Percentiles rank a stretch among this genome's conserved stretches.
phyloP scores from a whole-genome alignment of 2,797 vertebrate genomes.

The Molossus molossus region DNA sequence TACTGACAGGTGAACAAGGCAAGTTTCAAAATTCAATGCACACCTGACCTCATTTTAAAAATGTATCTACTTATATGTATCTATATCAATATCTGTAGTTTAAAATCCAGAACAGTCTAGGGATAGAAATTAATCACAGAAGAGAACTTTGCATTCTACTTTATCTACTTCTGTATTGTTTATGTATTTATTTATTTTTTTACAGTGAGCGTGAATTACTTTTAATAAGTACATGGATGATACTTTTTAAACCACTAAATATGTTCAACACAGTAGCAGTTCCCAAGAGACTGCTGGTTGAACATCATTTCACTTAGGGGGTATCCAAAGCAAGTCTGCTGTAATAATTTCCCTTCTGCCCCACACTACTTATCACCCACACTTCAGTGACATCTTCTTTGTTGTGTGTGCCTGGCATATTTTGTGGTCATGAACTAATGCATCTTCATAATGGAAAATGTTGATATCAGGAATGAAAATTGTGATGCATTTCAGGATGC shows the following conservation, averaged over 20 bases:
- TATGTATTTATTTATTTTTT: background rate
- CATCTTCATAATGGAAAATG: background rate
- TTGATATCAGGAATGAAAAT: background rate
- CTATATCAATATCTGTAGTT: background rate
- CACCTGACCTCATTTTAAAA: background rate
- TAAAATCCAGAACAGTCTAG: background rate
- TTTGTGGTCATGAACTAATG: background rate
- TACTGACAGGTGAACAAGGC: background rate
- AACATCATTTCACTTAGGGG: background rate
- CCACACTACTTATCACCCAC: background rate
- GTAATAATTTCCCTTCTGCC: background rate
- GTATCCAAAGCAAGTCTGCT: background rate
- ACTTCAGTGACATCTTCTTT: background rate
- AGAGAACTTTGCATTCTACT: background rate
- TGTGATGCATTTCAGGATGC: constrained; percentile 24
- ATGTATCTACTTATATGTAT: background rate
- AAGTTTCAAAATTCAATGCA: background rate
- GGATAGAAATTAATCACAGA: constrained; percentile 23
- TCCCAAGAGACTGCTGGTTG: background rate
- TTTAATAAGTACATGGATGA: background rate
- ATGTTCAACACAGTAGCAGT: background rate
- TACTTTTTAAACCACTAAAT: background rate
- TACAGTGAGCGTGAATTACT: background rate
- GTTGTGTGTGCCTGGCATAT: background rate
- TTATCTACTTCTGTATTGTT: background rate